These are phyloP conservation scores for Watsonalla binaria DNA, from an alignment of 2,888 invertebrate genomes.

Conservation along the genomic window DNA sequence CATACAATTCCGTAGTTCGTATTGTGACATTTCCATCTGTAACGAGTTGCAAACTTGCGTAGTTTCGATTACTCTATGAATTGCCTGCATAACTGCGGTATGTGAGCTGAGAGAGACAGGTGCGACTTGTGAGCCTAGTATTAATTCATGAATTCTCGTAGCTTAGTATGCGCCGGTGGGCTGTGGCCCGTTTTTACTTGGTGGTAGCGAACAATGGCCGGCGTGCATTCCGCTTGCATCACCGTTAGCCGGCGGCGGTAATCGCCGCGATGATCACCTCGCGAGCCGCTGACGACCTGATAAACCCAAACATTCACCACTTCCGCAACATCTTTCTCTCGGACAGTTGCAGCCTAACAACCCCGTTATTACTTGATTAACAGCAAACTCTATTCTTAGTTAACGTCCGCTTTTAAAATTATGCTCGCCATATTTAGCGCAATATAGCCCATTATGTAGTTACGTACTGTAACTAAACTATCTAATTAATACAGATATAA, in stretches of 20 bases:
- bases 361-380: constrained; percentile 1
- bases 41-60: background rate
- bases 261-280: constrained; percentile 50
- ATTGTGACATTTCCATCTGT: constrained; percentile 4
- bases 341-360: background rate
- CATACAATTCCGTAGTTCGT: background rate
- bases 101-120: constrained; percentile 33
- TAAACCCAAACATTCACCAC: constrained; percentile 25
- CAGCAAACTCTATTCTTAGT: constrained; percentile 3
- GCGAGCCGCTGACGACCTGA: constrained; percentile 10
- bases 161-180: constrained; percentile 52
- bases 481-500: constrained; percentile 19
- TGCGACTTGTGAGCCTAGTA: constrained; percentile 17
- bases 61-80: background rate
- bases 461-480: constrained; percentile 5
- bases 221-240: constrained; percentile 61
- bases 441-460: background rate
- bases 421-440: constrained; percentile 6
- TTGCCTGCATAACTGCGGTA: background rate
- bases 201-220: constrained; percentile 62
- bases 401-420: constrained; percentile 2
- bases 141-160: constrained; percentile 13
- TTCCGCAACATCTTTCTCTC: constrained; percentile 19
- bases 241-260: constrained; percentile 62
- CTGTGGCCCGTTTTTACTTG: constrained; percentile 59